A percentile compares a stretch with the other conserved stretches of the same genome.
phyloP scores from a whole-genome alignment of 2,797 vertebrate genomes.

The Phalloptychus januarius region DNA sequence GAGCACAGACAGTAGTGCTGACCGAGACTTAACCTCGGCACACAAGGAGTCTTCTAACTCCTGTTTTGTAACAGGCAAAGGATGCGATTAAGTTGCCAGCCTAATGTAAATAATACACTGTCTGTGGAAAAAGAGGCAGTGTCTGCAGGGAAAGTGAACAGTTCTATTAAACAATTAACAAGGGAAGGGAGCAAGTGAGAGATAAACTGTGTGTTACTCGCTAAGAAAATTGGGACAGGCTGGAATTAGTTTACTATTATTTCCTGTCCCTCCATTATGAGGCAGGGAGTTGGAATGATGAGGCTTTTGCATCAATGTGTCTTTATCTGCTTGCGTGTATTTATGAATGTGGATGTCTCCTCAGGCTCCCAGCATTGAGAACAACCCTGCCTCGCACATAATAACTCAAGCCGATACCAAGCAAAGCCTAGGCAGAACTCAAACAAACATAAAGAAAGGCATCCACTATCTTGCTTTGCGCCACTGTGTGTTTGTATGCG shows the following conservation, averaged over 20 bases:
- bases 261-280: constrained; percentile 46
- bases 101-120: constrained; percentile 20
- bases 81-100: constrained; percentile 4
- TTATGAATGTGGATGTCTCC: constrained; percentile 41
- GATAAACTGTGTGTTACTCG: constrained; percentile 33
- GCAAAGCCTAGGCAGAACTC: constrained; percentile 46
- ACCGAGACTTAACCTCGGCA: constrained; percentile 37
- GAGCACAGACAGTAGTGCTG: constrained; percentile 57
- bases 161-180: constrained; percentile 14
- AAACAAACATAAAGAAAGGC: constrained; percentile 61
- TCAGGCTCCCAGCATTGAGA: constrained; percentile 47
- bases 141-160: constrained; percentile 5
- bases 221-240: constrained; percentile 29
- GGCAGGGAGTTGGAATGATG: constrained; percentile 54
- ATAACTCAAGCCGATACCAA: constrained; percentile 64
- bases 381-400: constrained; percentile 39
- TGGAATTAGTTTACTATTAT: constrained; percentile 55
- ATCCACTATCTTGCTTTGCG: constrained; percentile 6
- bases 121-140: neutral
- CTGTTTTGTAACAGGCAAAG: constrained; percentile 25
- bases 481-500: constrained; percentile 12
- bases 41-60: constrained; percentile 9
- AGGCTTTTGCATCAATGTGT: constrained; percentile 32
- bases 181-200: constrained; percentile 11
- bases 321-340: constrained; percentile 41